Evolutionary conservation across 2,797 vertebrate genomes (phyloP).

Genomic region (Enteromius paludinosus): DNA sequence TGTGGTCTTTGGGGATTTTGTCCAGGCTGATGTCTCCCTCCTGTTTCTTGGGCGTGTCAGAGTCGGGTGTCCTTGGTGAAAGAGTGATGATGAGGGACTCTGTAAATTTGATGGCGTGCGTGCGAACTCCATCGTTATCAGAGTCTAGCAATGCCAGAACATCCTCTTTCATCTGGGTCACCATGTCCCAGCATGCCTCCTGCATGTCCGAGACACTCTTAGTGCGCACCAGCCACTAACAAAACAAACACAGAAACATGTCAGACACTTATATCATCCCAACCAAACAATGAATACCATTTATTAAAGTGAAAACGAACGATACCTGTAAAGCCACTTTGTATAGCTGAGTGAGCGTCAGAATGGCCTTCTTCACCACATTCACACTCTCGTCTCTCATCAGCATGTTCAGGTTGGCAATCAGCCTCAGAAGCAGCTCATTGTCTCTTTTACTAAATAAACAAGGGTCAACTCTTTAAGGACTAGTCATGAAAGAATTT

Average conservation of each 20-base stretch:
- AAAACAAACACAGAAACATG: not conserved
- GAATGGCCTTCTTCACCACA: constrained; percentile 93
- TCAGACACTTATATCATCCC: not conserved
- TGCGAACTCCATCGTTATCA: constrained; percentile 94
- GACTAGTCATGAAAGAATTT: not conserved
- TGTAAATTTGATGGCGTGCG: constrained; percentile 95
- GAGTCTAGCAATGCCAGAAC: constrained; percentile 90
- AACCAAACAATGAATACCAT: not conserved
- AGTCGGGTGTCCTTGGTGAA: constrained; percentile 86
- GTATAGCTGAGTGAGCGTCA: constrained; percentile 94
- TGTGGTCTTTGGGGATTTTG: constrained; percentile 88
- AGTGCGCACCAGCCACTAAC: constrained; percentile 91
- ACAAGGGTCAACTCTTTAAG: not conserved
- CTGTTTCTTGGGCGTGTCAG: constrained; percentile 88
- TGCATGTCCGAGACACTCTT: constrained; percentile 86
- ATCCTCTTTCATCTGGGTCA: constrained; percentile 90
- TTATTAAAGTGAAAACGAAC: not conserved
- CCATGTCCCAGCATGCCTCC: constrained; percentile 95
- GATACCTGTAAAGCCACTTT: constrained; percentile 91
- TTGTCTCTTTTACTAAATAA: constrained; percentile 88
- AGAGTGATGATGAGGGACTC: constrained; percentile 92
- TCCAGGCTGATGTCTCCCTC: constrained; percentile 93
- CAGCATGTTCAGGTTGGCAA: constrained; percentile 94
- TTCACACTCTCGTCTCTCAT: constrained; percentile 93
- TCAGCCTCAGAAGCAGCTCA: constrained; percentile 88